Evolutionary conservation across 2,113 vertebrate genomes (phyloP), one percentile per base, ranked within the genome.

Genomic region (Eptesicus fuscus): DNA sequence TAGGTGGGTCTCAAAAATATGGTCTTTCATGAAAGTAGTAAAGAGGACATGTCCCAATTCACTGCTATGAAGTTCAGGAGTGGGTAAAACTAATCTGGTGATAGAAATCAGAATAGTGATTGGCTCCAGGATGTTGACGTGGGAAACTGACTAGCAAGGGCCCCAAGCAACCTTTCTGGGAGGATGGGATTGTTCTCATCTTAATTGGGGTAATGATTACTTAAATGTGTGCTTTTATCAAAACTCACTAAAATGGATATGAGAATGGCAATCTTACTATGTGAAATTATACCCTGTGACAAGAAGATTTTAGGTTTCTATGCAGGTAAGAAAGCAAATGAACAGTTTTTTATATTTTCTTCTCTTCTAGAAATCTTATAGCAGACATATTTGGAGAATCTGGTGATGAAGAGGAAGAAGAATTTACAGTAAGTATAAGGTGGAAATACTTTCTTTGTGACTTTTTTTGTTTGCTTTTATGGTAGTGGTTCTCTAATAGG

Each of bases 371-470:
- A 98, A 99, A 99, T 97, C 99, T 99, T 98, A 99, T 99, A 47
- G 99, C 99, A 42, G 99, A 99, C 97, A 99, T 99, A 98, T 99
- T 99, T 95, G 99, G 99, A 83, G 99, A 99, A 98, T 99, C 99
- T 44, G 99, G 99, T 61, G 99, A 99, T 97, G 99, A 99, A 96
- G 99, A 99, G 70, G 99, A 99, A 87, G 99, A 99, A 95, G 99
- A 99, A 98, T 99, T 99, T 98, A 99, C 99, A 7, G 99, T 99
- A 98, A 98, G 98, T 97, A 83, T 90, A 30, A 7, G 69, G n/a
- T 94, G 30, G 53, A 94, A 82, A 8, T 84, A 32, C 51, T 74
- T 94, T 13, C 23, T 95, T n/a, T 83, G 69, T 80, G 32, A 61
- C 6, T 59, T 37, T 61, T 83, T 77, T 65, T 70, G 7, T 63